Evolutionary conservation across 64 coral and sea anemone genomes (phyloP).

Genomic region (Montipora efflorescens): DNA sequence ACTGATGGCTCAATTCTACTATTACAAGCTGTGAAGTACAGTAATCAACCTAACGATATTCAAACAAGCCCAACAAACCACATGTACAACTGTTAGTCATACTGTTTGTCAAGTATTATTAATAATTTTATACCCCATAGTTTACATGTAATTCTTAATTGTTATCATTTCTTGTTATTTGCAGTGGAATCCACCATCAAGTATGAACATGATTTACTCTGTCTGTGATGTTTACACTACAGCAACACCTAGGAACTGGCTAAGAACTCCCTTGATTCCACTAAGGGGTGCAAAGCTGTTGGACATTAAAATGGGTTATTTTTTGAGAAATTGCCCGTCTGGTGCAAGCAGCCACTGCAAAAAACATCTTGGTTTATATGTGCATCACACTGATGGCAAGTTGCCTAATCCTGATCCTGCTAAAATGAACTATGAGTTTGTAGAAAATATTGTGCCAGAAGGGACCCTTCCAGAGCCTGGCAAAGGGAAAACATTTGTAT

Average conservation of each 20-base stretch:
- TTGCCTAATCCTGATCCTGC: background rate
- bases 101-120: no score
- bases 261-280: conserved; percentile 46
- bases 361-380: conserved; percentile 32
- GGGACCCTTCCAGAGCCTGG: background rate
- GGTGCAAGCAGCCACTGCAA: background rate
- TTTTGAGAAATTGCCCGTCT: background rate
- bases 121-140: no score
- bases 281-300: conserved; percentile 16
- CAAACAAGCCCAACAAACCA: no score
- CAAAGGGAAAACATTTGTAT: background rate
- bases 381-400: background rate
- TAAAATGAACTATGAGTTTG: no score
- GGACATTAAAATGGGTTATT: conserved; percentile 40
- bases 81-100: no score
- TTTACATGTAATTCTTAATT: no score
- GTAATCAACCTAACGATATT: no score
- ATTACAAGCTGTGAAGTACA: no score
- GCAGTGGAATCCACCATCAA: conserved; percentile 8
- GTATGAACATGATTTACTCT: background rate
- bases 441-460: background rate
- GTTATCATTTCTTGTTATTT: background rate
- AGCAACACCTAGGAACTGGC: conserved; percentile 37
- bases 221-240: conserved; percentile 15
- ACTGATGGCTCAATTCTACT: no score